phyloP scores from a whole-genome alignment of 2,797 vertebrate species.

The Sebastes alutus region DNA sequence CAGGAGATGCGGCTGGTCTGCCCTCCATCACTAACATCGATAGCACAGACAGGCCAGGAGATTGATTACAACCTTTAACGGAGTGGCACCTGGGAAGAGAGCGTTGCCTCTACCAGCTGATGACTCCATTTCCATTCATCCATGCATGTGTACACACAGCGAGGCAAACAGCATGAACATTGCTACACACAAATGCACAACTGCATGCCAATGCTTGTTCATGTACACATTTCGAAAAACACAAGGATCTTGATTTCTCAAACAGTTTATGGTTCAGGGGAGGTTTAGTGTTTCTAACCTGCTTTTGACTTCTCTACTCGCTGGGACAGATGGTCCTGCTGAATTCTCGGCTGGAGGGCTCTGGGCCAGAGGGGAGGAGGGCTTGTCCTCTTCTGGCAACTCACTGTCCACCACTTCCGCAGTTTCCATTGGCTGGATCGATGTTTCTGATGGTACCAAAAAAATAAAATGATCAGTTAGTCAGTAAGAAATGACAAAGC shows the following conservation, averaged over 20 bases:
- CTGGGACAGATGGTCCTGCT: constrained; percentile 83
- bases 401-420: constrained; percentile 70
- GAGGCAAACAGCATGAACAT: constrained; percentile 11
- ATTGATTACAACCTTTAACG: constrained; percentile 77
- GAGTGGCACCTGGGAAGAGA: constrained; percentile 66
- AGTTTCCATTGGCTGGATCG: constrained; percentile 83
- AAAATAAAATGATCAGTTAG: constrained; percentile 19
- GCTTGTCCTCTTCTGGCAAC: constrained; percentile 80
- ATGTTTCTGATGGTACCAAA: constrained; percentile 81
- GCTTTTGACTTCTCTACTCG: constrained; percentile 90
- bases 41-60: constrained; percentile 58
- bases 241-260: background rate
- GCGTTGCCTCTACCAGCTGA: constrained; percentile 41
- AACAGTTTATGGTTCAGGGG: constrained; percentile 27
- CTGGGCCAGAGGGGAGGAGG: constrained; percentile 82
- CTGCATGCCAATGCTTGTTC: background rate
- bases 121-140: constrained; percentile 46
- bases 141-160: constrained; percentile 27
- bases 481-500: background rate
- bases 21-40: constrained; percentile 66
- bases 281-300: constrained; percentile 84
- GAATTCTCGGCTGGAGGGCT: constrained; percentile 84
- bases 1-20: constrained; percentile 53
- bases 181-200: background rate
- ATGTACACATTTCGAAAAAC: background rate